Percentiles rank a stretch among this genome's conserved stretches.
These are phyloP conservation scores for Malurus cyaneus DNA, from an alignment of 2,113 vertebrate species.

Conservation along the genomic window DNA sequence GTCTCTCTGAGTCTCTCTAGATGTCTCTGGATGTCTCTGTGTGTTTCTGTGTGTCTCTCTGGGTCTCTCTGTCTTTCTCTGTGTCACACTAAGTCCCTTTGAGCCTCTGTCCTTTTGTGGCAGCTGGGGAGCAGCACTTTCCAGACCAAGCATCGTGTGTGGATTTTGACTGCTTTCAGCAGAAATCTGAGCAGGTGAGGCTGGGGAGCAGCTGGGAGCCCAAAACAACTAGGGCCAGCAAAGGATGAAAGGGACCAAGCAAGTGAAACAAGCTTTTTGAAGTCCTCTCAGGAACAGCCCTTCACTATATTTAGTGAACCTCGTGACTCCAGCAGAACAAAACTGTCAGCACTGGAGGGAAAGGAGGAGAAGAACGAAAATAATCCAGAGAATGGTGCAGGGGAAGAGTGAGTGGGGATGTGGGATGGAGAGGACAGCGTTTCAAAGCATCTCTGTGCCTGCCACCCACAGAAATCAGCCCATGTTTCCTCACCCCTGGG, in stretches of 20 bases:
- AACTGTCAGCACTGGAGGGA: neutral
- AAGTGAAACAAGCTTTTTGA: slow-evolving; percentile 68
- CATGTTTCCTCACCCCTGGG: neutral
- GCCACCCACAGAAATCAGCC: neutral
- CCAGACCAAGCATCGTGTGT: neutral
- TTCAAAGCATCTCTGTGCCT: neutral
- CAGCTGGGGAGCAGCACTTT: neutral
- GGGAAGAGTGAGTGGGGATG: neutral
- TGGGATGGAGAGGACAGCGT: neutral
- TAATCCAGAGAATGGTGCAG: neutral
- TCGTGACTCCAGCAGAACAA: slow-evolving; percentile 35
- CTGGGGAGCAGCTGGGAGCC: slow-evolving; percentile 46
- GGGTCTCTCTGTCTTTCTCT: neutral
- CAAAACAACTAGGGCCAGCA: slow-evolving; percentile 27
- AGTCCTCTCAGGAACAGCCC: slow-evolving; percentile 56
- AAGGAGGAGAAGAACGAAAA: slow-evolving; percentile 27
- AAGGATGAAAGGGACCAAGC: slow-evolving; percentile 63
- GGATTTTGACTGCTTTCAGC: neutral
- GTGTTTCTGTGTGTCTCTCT: too few species aligned
- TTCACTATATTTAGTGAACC: slow-evolving; percentile 59
- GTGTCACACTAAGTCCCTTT: neutral
- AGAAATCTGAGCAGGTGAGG: slow-evolving; percentile 57
- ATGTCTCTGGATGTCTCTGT: too few species aligned
- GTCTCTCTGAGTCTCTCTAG: too few species aligned
- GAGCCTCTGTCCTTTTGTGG: neutral